Evolutionary conservation across 2,888 invertebrate genomes (phyloP).

Genomic region (Cephonodes hylas): DNA sequence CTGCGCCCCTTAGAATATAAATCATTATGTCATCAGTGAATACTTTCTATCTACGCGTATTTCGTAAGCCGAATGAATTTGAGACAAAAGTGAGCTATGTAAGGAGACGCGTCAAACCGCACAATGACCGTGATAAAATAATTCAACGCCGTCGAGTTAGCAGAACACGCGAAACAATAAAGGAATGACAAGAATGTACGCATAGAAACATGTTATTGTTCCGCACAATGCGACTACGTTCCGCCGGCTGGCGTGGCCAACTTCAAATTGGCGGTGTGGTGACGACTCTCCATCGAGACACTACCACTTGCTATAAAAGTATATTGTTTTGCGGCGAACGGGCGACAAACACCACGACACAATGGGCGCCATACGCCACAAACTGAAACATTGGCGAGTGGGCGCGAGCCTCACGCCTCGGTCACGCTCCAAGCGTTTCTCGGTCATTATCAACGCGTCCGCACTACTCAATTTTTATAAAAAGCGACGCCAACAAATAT

Average conservation of each 20-base stretch:
- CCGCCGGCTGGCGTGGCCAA: not conserved
- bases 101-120: not conserved
- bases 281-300: not conserved
- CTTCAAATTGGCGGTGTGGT: not conserved
- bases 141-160: not conserved
- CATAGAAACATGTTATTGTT: not conserved
- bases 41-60: not conserved
- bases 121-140: not conserved
- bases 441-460: constrained; percentile 33
- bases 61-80: not conserved
- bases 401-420: not conserved
- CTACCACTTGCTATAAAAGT: not conserved
- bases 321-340: not conserved
- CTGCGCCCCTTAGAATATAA: not conserved
- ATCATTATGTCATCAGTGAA: not conserved
- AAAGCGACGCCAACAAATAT: constrained; percentile 18
- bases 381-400: not conserved
- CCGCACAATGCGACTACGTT: not conserved
- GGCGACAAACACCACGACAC: not conserved
- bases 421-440: constrained; percentile 28
- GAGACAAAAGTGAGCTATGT: not conserved
- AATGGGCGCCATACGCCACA: not conserved
- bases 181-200: not conserved
- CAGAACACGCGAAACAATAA: not conserved
- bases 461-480: not conserved